Base-by-base conservation (phyloP, 1,140 invertebrate genomes). In the Epicauta chinensis region DNA sequence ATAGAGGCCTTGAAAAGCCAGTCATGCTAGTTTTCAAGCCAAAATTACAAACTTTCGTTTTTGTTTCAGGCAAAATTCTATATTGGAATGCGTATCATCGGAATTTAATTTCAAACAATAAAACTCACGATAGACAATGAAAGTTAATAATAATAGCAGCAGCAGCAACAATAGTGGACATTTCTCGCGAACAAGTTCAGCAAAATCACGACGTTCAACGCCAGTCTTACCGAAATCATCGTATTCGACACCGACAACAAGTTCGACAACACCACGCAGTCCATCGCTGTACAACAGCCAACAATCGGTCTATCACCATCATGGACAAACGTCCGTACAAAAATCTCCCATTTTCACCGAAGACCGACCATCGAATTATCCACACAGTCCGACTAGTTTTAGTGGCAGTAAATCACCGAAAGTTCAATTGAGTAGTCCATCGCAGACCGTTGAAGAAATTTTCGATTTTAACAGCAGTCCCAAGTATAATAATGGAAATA, bases 211-310 rank as follows among this genome's bases (percentile, higher is more conserved):
- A n/a, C 45, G 51, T 15, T 47, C 46, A 42, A 43, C 35, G 6
- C 23, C 39, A 3, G 44, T 39, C 14, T 48, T 64, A 10, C 60
- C 60, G 11, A 65, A 64, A 41, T 63, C 62, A 12, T 63, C 57
- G 2, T 64, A 63, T 38, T 66, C 59, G 9, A 59, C 66, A 2
- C 65, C 60, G 6, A 36, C 57, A 6, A 46, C 62, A 3, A 53
- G 56, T 16, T 51, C 57, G 3, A 41, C 61, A 1, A 44, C 61
- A 2, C 58, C 62, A 1, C 42, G 51, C 6, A 64, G 63, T 51
- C 63, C 60, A n/a, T 47, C 50, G 14, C 16, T 61, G 7, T 56
- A 50, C 30, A 56, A 63, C 39, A 54, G 63, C 55, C 30, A 55
- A 41, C 10, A 53, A 56, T 44, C 53, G 37, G 31, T 5, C 10